A percentile compares a stretch with the other conserved stretches of the same genome.
These are phyloP conservation scores for Pterois miles DNA, from an alignment of 2,797 vertebrate species.

Conservation along the genomic window DNA sequence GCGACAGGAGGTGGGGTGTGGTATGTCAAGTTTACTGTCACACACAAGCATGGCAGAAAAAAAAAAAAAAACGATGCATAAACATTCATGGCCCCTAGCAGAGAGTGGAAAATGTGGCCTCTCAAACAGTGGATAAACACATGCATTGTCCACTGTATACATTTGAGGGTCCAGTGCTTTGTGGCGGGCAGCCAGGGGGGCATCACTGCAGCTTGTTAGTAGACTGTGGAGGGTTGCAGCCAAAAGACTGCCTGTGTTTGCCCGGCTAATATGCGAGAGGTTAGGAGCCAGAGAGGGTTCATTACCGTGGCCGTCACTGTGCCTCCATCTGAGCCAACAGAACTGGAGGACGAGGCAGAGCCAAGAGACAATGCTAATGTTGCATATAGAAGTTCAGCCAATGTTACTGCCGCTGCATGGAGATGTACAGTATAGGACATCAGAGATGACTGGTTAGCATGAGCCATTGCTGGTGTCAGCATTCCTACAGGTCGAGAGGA, in stretches of 20 bases:
- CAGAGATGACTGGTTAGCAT: background rate
- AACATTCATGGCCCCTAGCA: constrained; percentile 17
- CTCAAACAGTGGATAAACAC: constrained; percentile 43
- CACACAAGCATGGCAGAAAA: background rate
- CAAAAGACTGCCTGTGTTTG: constrained; percentile 63
- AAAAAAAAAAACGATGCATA: constrained; percentile 10
- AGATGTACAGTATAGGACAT: background rate
- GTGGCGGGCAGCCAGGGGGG: constrained; percentile 44
- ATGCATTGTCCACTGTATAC: constrained; percentile 4
- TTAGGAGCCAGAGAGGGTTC: constrained; percentile 55
- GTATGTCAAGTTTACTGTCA: constrained; percentile 18
- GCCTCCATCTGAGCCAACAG: constrained; percentile 47
- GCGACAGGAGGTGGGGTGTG: background rate
- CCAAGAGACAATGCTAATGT: constrained; percentile 32
- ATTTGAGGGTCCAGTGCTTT: constrained; percentile 40
- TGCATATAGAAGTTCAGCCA: background rate
- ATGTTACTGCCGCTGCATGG: constrained; percentile 5
- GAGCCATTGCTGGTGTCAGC: background rate
- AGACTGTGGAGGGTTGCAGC: constrained; percentile 47
- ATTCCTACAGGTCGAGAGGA: background rate
- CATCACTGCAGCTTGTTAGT: constrained; percentile 59
- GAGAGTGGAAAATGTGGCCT: constrained; percentile 8
- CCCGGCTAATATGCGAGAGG: constrained; percentile 54
- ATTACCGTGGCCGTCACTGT: constrained; percentile 44
- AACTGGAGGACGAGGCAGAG: constrained; percentile 32